phyloP scores from a whole-genome alignment of 1,140 invertebrate species.

The Drosophila nikananu region DNA sequence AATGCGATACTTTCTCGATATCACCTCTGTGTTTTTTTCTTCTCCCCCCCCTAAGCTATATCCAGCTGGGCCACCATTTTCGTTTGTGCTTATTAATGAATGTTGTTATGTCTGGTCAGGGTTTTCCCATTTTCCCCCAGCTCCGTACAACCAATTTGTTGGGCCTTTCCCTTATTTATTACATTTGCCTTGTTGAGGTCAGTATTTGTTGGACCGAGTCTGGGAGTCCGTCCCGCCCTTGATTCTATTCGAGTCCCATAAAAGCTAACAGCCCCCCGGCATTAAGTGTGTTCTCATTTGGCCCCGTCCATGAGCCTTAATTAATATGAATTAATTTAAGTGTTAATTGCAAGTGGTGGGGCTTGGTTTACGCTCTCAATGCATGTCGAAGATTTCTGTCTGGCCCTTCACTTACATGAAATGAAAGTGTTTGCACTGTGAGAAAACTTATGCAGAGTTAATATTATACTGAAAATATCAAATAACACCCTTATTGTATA shows the following conservation, averaged over 20 bases:
- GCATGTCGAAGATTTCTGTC: conserved; percentile 39
- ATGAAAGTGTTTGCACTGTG: conserved; percentile 64
- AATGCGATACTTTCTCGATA: not conserved
- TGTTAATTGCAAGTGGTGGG: conserved; percentile 81
- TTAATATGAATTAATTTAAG: conserved; percentile 84
- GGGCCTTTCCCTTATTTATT: conserved; percentile 69
- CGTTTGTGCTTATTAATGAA: conserved; percentile 77
- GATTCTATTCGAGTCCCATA: conserved; percentile 50
- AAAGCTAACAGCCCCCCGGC: conserved; percentile 67
- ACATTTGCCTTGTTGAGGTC: conserved; percentile 81
- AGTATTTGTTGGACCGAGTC: conserved; percentile 66
- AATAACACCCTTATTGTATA: not conserved
- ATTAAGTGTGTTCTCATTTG: conserved; percentile 81
- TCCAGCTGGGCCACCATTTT: conserved; percentile 74
- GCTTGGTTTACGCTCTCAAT: conserved; percentile 53
- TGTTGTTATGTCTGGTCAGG: conserved; percentile 74
- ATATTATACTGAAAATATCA: not conserved
- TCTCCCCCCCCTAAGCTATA: conserved; percentile 17
- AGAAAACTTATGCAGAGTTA: conserved; percentile 7
- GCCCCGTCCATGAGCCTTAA: conserved; percentile 62
- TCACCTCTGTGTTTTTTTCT: too few species aligned
- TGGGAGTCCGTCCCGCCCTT: conserved; percentile 25
- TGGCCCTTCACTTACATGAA: conserved; percentile 37
- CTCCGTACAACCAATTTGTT: conserved; percentile 33
- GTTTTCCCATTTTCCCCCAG: conserved; percentile 53